Percentiles rank a stretch among this genome's conserved stretches.
Conservation (phyloP, 2,113 vertebrate genomes). For the Probosciger aterrimus region DNA sequence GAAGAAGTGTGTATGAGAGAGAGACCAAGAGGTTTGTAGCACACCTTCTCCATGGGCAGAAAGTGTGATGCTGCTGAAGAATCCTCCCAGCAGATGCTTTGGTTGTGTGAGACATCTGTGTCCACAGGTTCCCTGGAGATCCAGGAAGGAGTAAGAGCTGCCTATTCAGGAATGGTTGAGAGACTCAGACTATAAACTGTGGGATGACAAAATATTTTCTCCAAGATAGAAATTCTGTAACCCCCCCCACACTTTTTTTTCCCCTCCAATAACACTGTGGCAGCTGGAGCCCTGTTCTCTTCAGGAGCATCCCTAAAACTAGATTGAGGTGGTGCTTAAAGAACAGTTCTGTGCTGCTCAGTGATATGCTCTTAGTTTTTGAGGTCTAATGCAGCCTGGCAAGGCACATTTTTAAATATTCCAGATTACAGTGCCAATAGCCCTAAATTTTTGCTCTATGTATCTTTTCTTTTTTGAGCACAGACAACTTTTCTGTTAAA, state of each 20-base stretch:
- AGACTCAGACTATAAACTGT: neutral
- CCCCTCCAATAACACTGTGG: neutral
- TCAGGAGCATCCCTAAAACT: neutral
- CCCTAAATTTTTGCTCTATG: neutral
- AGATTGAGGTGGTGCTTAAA: neutral
- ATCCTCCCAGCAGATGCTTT: neutral
- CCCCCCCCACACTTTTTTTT: neutral
- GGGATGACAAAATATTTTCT: neutral
- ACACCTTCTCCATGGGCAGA: neutral
- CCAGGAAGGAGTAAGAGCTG: neutral
- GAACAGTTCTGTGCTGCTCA: neutral
- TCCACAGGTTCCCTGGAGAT: neutral
- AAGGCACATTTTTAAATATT: neutral
- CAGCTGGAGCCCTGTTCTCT: neutral
- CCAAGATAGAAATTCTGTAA: neutral
- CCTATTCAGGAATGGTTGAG: neutral
- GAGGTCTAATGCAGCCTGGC: neutral
- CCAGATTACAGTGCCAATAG: neutral
- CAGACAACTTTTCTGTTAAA: neutral
- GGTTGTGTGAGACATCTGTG: accelerated
- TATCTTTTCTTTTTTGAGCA: neutral
- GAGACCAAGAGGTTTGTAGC: neutral
- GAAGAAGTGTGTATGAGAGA: neutral
- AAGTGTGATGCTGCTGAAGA: neutral
- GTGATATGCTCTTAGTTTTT: neutral